Evolutionary conservation across 2,888 invertebrate species (phyloP), one percentile per base, ranked within the genome.

Genomic region (Eledone cirrhosa): DNA sequence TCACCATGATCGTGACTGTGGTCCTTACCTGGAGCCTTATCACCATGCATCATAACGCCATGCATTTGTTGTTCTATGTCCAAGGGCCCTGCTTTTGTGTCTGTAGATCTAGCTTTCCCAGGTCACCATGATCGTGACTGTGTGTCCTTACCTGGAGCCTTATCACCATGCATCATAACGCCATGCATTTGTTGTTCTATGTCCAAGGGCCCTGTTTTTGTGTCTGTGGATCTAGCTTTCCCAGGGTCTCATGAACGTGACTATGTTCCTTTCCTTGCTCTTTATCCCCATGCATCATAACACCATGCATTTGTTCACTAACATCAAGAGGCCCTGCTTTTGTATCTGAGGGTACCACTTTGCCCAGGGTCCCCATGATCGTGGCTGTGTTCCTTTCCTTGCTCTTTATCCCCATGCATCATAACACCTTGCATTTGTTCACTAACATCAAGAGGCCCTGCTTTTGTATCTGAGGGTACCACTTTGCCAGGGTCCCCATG

Each of bases 371-470:
- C 33, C 4, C 33, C 31, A 11, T 67, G 67, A 19, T 65, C 67
- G 33, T 1, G 31, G 67, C n/a, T 7, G 29, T 67, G 67, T 19
- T 67, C 67, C 29, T 31, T 2, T 2, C 67, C 67, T 16, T 67
- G 67, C 1, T 16, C 8, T 8, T 29, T 67, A 48, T 83, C 84
- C 1, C 83, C 85, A 59, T 85, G 85, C 84, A 84, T 85, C 41
- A 84, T 33, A 14, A 83, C 47, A 3, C 82, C 83, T 33, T 86
- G 85, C 85, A 85, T 85, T 29, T 84, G 75, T 65, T 83, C 72
- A 24, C 81, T 80, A 3, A 72, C 75, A 48, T 80, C 77, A 7
- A 77, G 67, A 24, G 82, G 82, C 24, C 33, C 72, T 16, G 65
- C 41, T 27, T 78, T n/a, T n/a, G n/a, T n/a, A n/a, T n/a, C n/a